Base-by-base conservation (phyloP, 1,140 invertebrate genomes). In the Drosophila saltans region DNA sequence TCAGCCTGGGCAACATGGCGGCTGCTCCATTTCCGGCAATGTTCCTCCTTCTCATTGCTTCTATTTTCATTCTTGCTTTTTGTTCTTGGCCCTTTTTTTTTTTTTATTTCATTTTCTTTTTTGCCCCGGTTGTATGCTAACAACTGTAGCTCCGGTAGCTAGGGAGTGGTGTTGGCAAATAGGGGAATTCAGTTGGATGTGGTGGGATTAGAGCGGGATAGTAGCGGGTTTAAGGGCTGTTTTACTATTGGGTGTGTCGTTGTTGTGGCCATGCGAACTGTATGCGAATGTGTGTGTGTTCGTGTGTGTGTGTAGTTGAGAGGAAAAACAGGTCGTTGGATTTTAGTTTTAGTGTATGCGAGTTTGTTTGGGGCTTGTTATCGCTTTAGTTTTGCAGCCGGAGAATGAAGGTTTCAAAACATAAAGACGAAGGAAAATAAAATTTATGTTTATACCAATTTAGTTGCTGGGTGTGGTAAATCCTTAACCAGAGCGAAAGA, bases 21-120 rank as follows among this genome's bases (percentile, higher is more conserved):
- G 79, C 82, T 82, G 82, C 66, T 88, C 73, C 83, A 88, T 80
- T 88, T 88, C 83, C 83, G 83, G 62, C 76, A 36, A 10, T 48
- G 61, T 63, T 45, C 41, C 45, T 72, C 73, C 26, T 36, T 58
- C 28, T 60, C 73, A 45, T 33, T 60, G 66, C 73, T 16, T 67
- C 48, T 67, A 65, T 74, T 66, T 64, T 40, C 69, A 43, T 65
- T 28, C 57, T 63, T 62, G 72, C 28, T 33, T 66, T 16, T 74
- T 72, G 55, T 61, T 69, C 52, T 60, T 41, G 52, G 16, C 39
- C 40, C 33, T 48, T 48, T 58, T 78, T 69, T 55, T 72, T 75
- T 75, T 56, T 76, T 57, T 55, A 3, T 4, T 30, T 30, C 26
- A 40, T 45, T 58, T 78, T 69, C 41, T 72, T 69, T 75, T 56